phyloP scores from a whole-genome alignment of 1,140 invertebrate genomes.

The Drosophila insularis region DNA sequence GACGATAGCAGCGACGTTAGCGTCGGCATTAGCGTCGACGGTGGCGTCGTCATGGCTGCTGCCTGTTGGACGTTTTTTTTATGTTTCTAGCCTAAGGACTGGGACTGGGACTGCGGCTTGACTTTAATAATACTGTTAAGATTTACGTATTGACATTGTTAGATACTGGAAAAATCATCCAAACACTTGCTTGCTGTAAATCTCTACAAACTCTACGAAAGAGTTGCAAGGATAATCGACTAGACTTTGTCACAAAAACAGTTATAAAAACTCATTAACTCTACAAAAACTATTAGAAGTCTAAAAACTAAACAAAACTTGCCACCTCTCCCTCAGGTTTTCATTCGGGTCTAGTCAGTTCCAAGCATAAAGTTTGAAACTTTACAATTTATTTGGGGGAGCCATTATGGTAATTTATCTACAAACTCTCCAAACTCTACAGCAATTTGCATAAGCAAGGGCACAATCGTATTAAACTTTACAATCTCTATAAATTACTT shows the following conservation, averaged over 20 bases:
- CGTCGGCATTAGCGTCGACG: constrained; percentile 29
- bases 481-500: background rate
- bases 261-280: constrained; percentile 1
- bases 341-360: too few species aligned
- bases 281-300: background rate
- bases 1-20: constrained; percentile 3
- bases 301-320: too few species aligned
- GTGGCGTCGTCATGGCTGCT: constrained; percentile 26
- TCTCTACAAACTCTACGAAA: background rate
- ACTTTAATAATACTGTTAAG: constrained; percentile 51
- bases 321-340: too few species aligned
- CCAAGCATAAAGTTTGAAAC: too few species aligned
- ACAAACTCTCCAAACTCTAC: background rate
- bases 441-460: background rate
- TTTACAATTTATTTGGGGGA: too few species aligned
- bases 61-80: constrained; percentile 21
- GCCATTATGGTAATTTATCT: background rate
- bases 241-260: background rate
- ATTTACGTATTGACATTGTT: background rate
- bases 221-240: background rate
- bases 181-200: constrained; percentile 31
- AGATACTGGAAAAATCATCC: constrained; percentile 55
- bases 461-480: background rate
- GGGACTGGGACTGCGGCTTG: constrained; percentile 3
- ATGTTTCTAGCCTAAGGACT: constrained; percentile 27